A percentile compares a stretch with the other conserved stretches of the same genome.
Evolutionary conservation across 2,113 vertebrate species (phyloP).

Genomic region (Sinosuthora webbiana): DNA sequence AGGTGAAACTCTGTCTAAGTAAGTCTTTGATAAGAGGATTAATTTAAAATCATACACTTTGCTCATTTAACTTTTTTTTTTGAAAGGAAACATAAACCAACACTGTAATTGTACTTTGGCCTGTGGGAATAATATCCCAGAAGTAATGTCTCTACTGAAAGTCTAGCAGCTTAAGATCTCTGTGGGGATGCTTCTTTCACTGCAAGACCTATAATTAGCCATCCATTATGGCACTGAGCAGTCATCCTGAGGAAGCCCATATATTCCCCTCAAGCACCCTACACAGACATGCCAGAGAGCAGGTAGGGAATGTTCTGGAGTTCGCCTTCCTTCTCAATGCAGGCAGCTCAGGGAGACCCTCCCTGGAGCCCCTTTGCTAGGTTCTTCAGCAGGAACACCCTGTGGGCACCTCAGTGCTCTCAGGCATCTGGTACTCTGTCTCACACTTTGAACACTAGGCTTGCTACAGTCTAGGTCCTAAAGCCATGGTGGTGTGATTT

Average conservation of each 20-base stretch:
- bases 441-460: neutral
- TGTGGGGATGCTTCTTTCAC: neutral
- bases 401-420: accelerated
- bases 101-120: constrained; percentile 27
- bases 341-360: neutral
- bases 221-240: neutral
- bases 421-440: neutral
- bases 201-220: constrained; percentile 55
- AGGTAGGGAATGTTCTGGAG: neutral
- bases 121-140: constrained; percentile 41
- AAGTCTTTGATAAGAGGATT: neutral
- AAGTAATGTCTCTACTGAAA: constrained; percentile 6
- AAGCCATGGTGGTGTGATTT: neutral
- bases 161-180: constrained; percentile 35
- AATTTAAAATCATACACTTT: neutral
- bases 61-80: neutral
- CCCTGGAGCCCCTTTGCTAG: neutral
- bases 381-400: neutral
- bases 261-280: neutral
- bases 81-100: neutral
- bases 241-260: neutral
- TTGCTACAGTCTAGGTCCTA: neutral
- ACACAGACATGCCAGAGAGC: neutral
- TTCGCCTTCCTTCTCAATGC: neutral
- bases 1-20: neutral